Conservation (phyloP, 1,140 invertebrate species). For the Drosophila punjabiensis region DNA sequence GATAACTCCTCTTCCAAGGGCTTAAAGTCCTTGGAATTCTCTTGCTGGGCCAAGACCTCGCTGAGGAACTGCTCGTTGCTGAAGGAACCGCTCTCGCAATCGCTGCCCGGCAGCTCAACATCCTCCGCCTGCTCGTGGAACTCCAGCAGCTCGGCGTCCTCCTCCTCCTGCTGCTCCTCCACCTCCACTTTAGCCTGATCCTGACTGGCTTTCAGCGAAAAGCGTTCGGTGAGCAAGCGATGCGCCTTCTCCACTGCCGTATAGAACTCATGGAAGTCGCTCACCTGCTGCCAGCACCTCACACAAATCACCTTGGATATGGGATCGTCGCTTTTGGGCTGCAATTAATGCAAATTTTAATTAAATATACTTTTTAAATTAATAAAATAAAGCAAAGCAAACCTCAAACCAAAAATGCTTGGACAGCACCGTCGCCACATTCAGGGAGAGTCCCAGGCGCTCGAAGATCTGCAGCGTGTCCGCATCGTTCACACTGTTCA, state of each 20-base stretch:
- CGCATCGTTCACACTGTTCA: slow-evolving; percentile 62
- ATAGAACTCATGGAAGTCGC: slow-evolving; percentile 70
- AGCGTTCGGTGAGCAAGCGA: slow-evolving; percentile 71
- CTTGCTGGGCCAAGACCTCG: slow-evolving; percentile 48
- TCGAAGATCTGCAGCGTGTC: slow-evolving; percentile 73
- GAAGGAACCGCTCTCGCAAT: slow-evolving; percentile 41
- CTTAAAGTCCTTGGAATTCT: not conserved
- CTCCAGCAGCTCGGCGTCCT: not conserved
- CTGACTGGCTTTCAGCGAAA: slow-evolving; percentile 52
- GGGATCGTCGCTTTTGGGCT: slow-evolving; percentile 77
- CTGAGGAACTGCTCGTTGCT: slow-evolving; percentile 70
- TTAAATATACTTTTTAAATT: not conserved
- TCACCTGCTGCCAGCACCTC: slow-evolving; percentile 64
- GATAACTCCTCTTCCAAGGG: not conserved
- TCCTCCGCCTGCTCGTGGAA: not conserved
- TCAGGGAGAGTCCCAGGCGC: slow-evolving; percentile 54
- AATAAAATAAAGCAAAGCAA: not conserved
- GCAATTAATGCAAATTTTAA: not conserved
- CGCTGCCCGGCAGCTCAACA: slow-evolving; percentile 17
- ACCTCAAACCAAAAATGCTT: slow-evolving; percentile 81
- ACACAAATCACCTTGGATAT: slow-evolving; percentile 69
- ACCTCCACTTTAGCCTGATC: slow-evolving; percentile 9
- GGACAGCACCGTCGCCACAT: slow-evolving; percentile 52
- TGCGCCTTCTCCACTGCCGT: slow-evolving; percentile 68
- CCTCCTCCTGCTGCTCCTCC: slow-evolving; percentile 19